Base-by-base conservation (phyloP, 2,888 invertebrate species). In the Notocelia uddmanniana region DNA sequence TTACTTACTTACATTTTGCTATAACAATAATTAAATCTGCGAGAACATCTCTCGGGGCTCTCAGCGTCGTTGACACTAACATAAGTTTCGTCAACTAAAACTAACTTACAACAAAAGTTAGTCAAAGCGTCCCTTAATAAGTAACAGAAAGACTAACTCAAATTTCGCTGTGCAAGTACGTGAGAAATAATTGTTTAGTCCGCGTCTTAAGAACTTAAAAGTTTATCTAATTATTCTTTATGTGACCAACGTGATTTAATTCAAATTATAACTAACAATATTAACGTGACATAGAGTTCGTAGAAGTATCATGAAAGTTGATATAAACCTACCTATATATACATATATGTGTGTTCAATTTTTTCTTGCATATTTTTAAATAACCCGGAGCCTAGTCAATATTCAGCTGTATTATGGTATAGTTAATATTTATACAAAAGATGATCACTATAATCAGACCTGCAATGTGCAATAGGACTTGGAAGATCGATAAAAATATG, bases 111-210 rank as follows among this genome's bases (percentile, higher is more conserved):
- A 68, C 72, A 68, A 37, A 72, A 72, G 72, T 72, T 72, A 72
- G 72, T 62, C 67, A 72, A 71, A 71, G 59, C 37, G 72, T 68
- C 72, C 57, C 68, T 68, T 72, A 72, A 72, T 72, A 72, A 72
- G 71, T 67, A 50, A 67, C 21, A 71, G 66, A 72, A 67, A 62
- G 62, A 72, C 60, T 50, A 72, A 68, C 62, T 72, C 50, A 59
- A 54, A 67, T 67, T 67, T 55, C n/a, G 62, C 48, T 55, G 68
- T 67, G 26, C 48, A 50, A 60, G 50, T 58, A 72, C 72, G 68
- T 72, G 72, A 41, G 62, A 60, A 62, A 62, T 68, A 62, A 48
- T 68, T 68, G 37, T 37, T 21, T 54, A 8, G 21, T 23, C 26
- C 26, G 15, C 19, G 11, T 45, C 15, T 69, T 13, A 13, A 37